Conservation (phyloP, 2,797 vertebrate genomes). For the Balearica regulorum region DNA sequence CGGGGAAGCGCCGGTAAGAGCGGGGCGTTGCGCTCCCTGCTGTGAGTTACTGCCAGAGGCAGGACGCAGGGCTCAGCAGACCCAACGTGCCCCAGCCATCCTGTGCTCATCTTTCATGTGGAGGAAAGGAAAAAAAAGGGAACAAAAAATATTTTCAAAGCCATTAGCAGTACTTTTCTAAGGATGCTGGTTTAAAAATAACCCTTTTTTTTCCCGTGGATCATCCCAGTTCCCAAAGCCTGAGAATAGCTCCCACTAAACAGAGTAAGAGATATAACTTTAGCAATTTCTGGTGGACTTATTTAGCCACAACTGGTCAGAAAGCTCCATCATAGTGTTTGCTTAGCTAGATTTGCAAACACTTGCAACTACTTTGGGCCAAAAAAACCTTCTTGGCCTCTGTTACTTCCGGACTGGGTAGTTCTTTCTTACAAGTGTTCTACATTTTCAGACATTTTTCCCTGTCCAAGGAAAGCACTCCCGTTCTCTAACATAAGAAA, state of each 20-base stretch:
- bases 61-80: not conserved
- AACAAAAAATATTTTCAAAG: not conserved
- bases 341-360: not conserved
- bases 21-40: not conserved
- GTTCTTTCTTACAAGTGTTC: not conserved
- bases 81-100: not conserved
- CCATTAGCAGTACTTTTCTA: not conserved
- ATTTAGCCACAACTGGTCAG: not conserved
- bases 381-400: not conserved
- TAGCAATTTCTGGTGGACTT: not conserved
- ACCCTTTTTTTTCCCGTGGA: not conserved
- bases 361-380: not conserved
- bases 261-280: not conserved
- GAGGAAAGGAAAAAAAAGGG: not conserved
- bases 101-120: not conserved
- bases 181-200: not conserved
- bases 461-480: not conserved
- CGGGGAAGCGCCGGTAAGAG: accelerated
- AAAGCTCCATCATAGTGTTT: not conserved
- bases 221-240: not conserved
- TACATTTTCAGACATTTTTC: not conserved
- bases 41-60: not conserved
- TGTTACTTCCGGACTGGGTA: not conserved
- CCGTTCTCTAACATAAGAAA: not conserved
- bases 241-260: not conserved